phyloP scores from a whole-genome alignment of 2,113 vertebrate species.

The Callorhinus ursinus region DNA sequence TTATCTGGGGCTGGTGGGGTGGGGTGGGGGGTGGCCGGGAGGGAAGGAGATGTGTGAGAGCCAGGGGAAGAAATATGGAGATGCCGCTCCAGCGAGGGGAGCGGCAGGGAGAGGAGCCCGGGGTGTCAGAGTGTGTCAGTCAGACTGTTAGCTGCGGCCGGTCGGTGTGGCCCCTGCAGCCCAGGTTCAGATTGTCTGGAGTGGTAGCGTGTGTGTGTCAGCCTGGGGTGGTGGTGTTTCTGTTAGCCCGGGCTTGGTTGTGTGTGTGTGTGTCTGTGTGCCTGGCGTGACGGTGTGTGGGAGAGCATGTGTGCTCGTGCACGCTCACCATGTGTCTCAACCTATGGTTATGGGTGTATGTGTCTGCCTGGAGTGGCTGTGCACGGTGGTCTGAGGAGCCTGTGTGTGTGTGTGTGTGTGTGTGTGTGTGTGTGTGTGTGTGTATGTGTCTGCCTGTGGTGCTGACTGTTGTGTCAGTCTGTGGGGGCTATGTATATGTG shows the following conservation, averaged over 20 bases:
- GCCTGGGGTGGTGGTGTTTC: background rate
- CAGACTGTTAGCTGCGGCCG: slow-evolving; percentile 24
- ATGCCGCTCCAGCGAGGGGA: background rate
- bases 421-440: background rate
- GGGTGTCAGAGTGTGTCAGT: slow-evolving; percentile 72
- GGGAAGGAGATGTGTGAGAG: slow-evolving; percentile 19
- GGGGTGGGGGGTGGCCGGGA: background rate
- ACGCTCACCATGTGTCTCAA: background rate
- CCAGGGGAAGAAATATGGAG: slow-evolving; percentile 76
- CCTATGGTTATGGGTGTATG: background rate
- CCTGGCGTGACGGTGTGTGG: background rate
- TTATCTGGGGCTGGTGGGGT: slow-evolving; percentile 67
- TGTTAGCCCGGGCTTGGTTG: background rate
- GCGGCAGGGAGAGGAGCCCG: slow-evolving; percentile 48
- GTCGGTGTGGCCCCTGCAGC: slow-evolving; percentile 42
- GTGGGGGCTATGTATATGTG: background rate
- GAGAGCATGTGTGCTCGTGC: too few relatives aligned
- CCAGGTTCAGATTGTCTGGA: background rate
- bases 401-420: background rate
- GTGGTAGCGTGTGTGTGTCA: background rate
- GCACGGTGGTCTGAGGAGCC: background rate
- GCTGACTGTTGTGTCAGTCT: slow-evolving; percentile 9
- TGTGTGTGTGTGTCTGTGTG: background rate
- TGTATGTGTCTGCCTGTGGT: slow-evolving; percentile 47
- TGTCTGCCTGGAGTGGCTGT: background rate